phyloP scores from a whole-genome alignment of 92 coral and sea anemone genomes.

The Paramuricea clavata region DNA sequence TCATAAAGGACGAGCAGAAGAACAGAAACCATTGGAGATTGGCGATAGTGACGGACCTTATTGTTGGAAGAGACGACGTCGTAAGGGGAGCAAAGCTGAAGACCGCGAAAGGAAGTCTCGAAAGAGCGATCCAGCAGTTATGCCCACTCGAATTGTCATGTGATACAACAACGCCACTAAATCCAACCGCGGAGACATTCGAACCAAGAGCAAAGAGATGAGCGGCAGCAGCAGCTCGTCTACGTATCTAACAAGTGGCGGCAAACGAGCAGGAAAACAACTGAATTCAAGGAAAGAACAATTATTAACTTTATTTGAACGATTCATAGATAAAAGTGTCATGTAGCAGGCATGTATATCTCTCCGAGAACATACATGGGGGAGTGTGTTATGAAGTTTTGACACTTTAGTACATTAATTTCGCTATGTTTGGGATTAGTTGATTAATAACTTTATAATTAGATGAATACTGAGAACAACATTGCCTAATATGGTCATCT shows the following conservation, averaged over 20 bases:
- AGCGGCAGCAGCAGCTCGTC: not conserved
- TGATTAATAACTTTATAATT: too few species aligned
- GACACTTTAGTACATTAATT: too few species aligned
- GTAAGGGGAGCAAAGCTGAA: slow-evolving; percentile 23
- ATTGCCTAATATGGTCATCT: too few species aligned
- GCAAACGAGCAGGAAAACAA: too few species aligned
- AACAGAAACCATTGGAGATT: slow-evolving; percentile 9
- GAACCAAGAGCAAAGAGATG: not conserved
- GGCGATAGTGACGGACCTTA: not conserved
- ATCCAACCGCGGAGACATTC: not conserved
- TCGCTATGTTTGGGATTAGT: too few species aligned
- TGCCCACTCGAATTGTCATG: slow-evolving; percentile 23
- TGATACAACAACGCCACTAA: not conserved
- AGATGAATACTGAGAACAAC: too few species aligned
- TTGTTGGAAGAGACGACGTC: slow-evolving; percentile 9
- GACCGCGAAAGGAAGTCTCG: not conserved
- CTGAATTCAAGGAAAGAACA: too few species aligned
- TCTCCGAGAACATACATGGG: too few species aligned
- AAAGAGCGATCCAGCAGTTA: slow-evolving; percentile 19
- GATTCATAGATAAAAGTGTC: too few species aligned
- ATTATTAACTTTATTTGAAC: too few species aligned
- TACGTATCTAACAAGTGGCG: not conserved
- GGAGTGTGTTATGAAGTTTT: too few species aligned
- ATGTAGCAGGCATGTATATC: too few species aligned
- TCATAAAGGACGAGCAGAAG: not conserved